These are phyloP conservation scores for Dendrocincla tyrannina DNA, from an alignment of 2,797 vertebrate species.

Conservation along the genomic window DNA sequence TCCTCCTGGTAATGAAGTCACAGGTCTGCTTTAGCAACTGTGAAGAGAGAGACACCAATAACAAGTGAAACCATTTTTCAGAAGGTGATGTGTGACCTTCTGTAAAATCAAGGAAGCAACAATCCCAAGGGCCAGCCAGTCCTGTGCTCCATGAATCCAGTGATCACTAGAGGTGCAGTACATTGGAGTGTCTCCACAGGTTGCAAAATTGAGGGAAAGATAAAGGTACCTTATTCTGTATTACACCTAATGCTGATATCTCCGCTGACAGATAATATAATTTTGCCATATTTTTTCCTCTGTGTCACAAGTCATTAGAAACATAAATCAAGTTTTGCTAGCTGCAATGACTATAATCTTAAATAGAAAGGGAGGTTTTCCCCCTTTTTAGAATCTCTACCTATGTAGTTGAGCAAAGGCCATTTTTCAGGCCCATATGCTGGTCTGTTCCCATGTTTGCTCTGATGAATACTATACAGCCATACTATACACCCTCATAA, in stretches of 20 bases:
- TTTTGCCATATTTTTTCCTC: background rate
- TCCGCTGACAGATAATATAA: background rate
- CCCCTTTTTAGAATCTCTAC: background rate
- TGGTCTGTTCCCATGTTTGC: background rate
- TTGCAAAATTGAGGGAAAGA: background rate
- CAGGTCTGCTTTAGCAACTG: background rate
- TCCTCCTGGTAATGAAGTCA: background rate
- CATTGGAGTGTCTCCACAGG: background rate
- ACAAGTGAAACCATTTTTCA: background rate
- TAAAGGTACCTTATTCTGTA: background rate
- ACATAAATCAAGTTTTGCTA: background rate
- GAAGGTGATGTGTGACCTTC: background rate
- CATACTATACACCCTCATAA: background rate
- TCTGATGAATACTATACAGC: background rate
- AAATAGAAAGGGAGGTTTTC: background rate
- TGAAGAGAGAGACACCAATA: background rate
- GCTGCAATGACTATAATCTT: background rate
- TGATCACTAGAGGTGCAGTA: fast-evolving
- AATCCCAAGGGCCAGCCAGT: fast-evolving
- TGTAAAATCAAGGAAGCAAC: background rate
- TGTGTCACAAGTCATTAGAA: background rate
- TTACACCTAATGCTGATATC: background rate
- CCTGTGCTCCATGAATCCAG: background rate
- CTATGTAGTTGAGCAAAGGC: background rate
- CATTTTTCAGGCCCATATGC: background rate